These are phyloP conservation scores for Heliocidaris tuberculata DNA, from an alignment of 35 echinoderm and acorn worm genomes.

Conservation along the genomic window DNA sequence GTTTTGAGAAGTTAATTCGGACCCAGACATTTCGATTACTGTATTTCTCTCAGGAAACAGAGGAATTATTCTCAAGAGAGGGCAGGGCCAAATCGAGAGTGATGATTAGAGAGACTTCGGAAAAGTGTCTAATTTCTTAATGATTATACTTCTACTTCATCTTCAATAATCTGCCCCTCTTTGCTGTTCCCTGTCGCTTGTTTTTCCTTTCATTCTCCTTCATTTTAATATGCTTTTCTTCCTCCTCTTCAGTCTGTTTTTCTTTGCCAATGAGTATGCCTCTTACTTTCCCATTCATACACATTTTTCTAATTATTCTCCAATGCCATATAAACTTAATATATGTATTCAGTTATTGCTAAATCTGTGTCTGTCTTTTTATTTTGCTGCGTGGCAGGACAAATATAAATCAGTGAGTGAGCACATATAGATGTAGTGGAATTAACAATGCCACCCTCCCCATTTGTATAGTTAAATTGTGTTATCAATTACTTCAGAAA, in stretches of 20 bases:
- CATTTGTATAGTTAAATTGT: neutral
- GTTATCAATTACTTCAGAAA: neutral
- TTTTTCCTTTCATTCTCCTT: too few species aligned
- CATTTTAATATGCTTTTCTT: too few species aligned
- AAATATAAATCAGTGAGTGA: neutral
- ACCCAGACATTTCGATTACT: constrained; percentile 13
- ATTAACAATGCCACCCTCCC: neutral
- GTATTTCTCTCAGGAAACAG: neutral
- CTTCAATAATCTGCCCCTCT: too few species aligned
- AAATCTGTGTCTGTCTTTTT: neutral
- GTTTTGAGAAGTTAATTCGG: constrained; percentile 24
- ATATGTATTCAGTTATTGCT: neutral
- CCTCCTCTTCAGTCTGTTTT: too few species aligned
- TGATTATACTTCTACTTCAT: neutral
- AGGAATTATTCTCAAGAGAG: neutral
- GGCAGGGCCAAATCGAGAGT: neutral
- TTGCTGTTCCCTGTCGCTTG: too few species aligned
- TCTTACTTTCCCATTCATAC: too few species aligned
- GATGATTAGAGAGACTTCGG: neutral
- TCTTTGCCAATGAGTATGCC: too few species aligned
- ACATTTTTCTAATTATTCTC: too few species aligned
- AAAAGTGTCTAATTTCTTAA: neutral
- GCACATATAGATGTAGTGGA: neutral
- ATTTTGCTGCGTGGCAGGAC: neutral
- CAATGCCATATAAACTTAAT: too few species aligned